Base-by-base conservation (phyloP, 2,113 vertebrate species). In the Scomber colias region DNA sequence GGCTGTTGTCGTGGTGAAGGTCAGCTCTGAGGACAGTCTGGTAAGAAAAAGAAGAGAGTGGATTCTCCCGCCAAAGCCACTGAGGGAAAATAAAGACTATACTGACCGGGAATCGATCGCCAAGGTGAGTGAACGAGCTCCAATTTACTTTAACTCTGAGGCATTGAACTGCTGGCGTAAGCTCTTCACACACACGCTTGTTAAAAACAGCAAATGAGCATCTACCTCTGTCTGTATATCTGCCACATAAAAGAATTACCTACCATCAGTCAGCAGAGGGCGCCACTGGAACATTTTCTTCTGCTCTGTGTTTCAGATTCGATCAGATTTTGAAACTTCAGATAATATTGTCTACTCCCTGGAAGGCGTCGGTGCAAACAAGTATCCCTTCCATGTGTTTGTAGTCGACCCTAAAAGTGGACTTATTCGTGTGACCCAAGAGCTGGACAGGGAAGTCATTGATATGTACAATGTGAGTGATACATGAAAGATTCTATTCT, bases 391-490 rank as follows among this genome's bases (percentile, higher is more conserved):
- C 6, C 88, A 96, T 45, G 90, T 97, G 53, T 99, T 99, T 91
- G 75, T 95, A 14, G 93, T 99, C 17, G 91, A 98, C 45, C 59
- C 81, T 15, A 48, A 62, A 17, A 97, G 88, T 3, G 98, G 98
- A 75, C 81, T 91, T 24, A 96, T 99, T 71, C 92, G 93, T 35
- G 93, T 99, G 71, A 98, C 95, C 14, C 31, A 92, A 11, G 59
- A 94, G 57, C 95, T 99, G 35, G 97, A 99, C 79, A 92, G 98
- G 77, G 98, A 99, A 89, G 0, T 0, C 0, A 93, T 95, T 2
- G 0, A 50, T 49, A 46, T 8, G 0, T 95, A 94, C 90, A 88
- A 78, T 45, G 95, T 95, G 69, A 95, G 94, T 80, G 15, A 49
- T 27, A 15, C 11, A 16, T 49, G 6, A 35, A 4, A 48, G 5